phyloP scores from a whole-genome alignment of 2,113 vertebrate genomes.

The Formicarius rufipectus region DNA sequence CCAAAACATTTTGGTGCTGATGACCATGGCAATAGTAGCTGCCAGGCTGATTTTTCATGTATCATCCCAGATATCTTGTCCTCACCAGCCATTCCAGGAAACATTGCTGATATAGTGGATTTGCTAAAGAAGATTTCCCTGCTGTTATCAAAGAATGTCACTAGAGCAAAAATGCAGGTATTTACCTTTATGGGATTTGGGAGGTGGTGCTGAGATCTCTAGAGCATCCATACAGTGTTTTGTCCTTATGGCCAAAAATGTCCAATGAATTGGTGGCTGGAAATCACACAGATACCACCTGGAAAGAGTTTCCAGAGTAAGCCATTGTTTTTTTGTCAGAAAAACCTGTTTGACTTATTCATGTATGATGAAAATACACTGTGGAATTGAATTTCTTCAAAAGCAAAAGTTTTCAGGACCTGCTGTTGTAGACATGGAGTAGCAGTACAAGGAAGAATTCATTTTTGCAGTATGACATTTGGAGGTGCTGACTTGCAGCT shows the following conservation, averaged over 20 bases:
- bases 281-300: not conserved
- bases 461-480: not conserved
- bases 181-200: not conserved
- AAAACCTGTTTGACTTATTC: not conserved
- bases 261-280: not conserved
- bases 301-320: not conserved
- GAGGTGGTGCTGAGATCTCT: not conserved
- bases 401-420: not conserved
- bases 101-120: conserved; percentile 72
- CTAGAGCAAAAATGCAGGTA: conserved; percentile 72
- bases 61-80: conserved; percentile 61
- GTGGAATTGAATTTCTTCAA: not conserved
- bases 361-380: not conserved
- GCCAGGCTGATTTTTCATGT: conserved; percentile 64
- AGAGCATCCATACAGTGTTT: not conserved
- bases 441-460: not conserved
- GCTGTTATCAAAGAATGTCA: conserved; percentile 54
- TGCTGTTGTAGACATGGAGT: not conserved
- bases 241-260: not conserved
- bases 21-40: not conserved
- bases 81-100: conserved; percentile 68
- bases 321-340: not conserved
- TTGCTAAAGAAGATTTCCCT: conserved; percentile 69
- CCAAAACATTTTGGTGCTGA: not conserved
- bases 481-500: not conserved